phyloP scores from a whole-genome alignment of 2,888 invertebrate species.

The Thysanoteuthis rhombus region DNA sequence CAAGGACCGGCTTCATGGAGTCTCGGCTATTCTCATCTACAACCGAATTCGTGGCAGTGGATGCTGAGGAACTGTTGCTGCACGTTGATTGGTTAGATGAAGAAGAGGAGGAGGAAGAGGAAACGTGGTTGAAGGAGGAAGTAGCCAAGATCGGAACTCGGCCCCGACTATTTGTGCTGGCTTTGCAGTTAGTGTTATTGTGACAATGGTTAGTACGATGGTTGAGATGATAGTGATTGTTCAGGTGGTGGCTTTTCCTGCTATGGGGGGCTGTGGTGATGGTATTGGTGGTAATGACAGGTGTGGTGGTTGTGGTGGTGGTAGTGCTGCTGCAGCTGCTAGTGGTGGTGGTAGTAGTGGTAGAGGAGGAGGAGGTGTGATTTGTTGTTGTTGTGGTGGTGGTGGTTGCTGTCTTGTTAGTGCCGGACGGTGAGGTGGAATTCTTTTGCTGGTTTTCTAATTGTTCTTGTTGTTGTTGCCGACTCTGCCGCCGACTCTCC shows the following conservation, averaged over 20 bases:
- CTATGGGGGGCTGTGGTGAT: not conserved
- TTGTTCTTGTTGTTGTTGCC: conserved; percentile 30
- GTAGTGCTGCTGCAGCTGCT: not conserved
- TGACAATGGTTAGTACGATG: not conserved
- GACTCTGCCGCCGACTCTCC: conserved; percentile 43
- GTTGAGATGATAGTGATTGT: not conserved
- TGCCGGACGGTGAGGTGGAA: not conserved
- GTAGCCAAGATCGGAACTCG: not conserved
- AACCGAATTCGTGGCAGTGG: conserved; percentile 35
- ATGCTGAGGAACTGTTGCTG: conserved; percentile 21
- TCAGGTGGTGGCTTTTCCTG: not conserved
- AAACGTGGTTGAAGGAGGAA: not conserved
- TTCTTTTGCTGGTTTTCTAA: not conserved
- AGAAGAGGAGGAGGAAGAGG: not conserved
- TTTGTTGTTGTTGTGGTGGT: not conserved
- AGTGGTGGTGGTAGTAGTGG: not conserved
- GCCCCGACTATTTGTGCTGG: not conserved
- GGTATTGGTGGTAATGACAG: not conserved
- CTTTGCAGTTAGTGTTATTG: not conserved
- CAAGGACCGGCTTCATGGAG: conserved; percentile 39
- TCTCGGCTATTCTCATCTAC: conserved; percentile 54
- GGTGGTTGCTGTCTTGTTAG: not conserved
- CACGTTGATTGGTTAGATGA: not conserved
- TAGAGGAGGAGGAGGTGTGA: not conserved
- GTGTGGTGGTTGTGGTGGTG: not conserved